Percentiles rank a stretch among this genome's conserved stretches.
Evolutionary conservation across 2,888 invertebrate genomes (phyloP).

Genomic region (Dicranocentrus wangi): DNA sequence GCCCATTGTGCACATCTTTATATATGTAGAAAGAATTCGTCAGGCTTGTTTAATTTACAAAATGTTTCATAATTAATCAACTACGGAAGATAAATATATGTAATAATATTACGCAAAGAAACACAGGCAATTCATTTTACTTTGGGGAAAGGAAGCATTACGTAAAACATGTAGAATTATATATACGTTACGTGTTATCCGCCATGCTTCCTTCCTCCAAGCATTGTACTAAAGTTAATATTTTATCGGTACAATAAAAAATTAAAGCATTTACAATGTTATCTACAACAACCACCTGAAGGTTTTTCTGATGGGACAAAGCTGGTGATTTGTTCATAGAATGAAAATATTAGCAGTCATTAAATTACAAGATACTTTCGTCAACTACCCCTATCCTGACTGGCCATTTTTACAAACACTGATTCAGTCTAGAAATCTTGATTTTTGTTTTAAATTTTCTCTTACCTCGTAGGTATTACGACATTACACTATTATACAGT

Average conservation of each 20-base stretch:
- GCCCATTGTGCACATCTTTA: no score
- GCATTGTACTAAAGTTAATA: neutral
- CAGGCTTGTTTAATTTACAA: neutral
- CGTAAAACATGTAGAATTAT: neutral
- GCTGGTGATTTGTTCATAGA: neutral
- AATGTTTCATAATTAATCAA: neutral
- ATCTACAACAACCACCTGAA: neutral
- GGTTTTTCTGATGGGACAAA: neutral
- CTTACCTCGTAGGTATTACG: neutral
- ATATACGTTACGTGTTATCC: neutral
- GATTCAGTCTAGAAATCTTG: slow-evolving; percentile 42
- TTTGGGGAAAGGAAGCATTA: no score
- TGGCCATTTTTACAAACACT: neutral
- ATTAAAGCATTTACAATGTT: neutral
- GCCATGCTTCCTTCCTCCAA: neutral
- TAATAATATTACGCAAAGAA: neutral
- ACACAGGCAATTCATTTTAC: neutral
- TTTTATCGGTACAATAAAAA: neutral
- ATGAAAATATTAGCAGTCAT: neutral
- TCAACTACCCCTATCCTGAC: neutral
- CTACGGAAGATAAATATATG: neutral
- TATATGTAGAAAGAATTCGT: neutral
- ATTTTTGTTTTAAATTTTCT: slow-evolving; percentile 21
- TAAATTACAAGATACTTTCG: neutral
- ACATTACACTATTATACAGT: slow-evolving; percentile 29